These are phyloP conservation scores for Mnemiopsis leidyi DNA, from an alignment of 37 sponge, comb jelly and placozoan genomes.

Conservation along the genomic window DNA sequence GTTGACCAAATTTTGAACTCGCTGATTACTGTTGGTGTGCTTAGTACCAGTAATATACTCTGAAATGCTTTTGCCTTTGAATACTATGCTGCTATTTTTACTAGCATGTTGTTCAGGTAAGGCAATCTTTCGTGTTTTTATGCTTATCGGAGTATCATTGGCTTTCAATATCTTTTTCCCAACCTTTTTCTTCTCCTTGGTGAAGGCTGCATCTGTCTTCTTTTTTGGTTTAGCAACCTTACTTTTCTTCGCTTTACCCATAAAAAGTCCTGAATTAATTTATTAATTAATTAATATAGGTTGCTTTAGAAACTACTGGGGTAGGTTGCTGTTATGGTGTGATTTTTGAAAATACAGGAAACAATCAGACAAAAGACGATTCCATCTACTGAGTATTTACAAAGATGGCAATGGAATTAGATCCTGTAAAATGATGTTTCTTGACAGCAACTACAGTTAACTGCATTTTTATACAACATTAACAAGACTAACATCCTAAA, in stretches of 20 bases:
- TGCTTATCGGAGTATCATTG: conserved; percentile 3
- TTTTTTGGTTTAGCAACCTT: not conserved
- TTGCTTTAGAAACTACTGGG: too few relatives aligned
- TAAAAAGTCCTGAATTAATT: not conserved
- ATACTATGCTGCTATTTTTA: not conserved
- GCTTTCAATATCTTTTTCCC: conserved; percentile 25
- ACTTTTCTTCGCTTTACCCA: not conserved
- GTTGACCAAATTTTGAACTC: not conserved
- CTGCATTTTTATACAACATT: too few relatives aligned
- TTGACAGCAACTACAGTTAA: too few relatives aligned
- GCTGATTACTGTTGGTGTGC: conserved; percentile 28
- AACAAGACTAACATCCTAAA: too few relatives aligned
- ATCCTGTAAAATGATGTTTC: too few relatives aligned
- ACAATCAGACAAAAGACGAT: too few relatives aligned
- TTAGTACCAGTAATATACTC: conserved; percentile 29
- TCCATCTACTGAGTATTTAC: too few relatives aligned
- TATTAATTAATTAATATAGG: too few relatives aligned
- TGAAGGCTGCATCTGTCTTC: conserved; percentile 11
- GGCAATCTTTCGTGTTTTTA: conserved; percentile 32
- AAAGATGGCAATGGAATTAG: too few relatives aligned
- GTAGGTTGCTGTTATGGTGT: too few relatives aligned
- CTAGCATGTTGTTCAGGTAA: not conserved
- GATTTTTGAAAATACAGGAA: too few relatives aligned
- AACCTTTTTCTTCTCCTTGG: conserved; percentile 7
- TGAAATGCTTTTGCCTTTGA: conserved; percentile 14